A percentile compares a stretch with the other conserved stretches of the same genome.
phyloP scores from a whole-genome alignment of 2,113 vertebrate genomes.

The Actinemys pallida region DNA sequence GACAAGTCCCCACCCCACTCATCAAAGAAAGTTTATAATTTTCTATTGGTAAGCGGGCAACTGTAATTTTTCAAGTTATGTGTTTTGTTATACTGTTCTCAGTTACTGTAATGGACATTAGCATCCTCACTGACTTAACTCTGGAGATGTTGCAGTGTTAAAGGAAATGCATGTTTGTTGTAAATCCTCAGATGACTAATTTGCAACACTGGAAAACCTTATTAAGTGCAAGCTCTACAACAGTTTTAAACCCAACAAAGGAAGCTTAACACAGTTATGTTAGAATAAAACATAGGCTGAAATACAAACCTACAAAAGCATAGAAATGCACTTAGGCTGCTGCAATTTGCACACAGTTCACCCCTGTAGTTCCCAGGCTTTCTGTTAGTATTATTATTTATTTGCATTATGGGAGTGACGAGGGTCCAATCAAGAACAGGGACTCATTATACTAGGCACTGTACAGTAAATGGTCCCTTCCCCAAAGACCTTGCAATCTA shows the following conservation, averaged over 20 bases:
- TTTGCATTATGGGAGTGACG: not conserved
- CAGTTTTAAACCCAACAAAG: not conserved
- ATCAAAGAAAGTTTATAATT: accelerated
- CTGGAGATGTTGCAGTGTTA: too few species aligned
- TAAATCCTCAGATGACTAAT: not conserved
- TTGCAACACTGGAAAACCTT: accelerated
- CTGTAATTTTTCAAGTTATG: accelerated
- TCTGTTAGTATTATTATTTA: not conserved
- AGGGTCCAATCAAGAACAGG: accelerated
- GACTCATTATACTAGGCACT: not conserved
- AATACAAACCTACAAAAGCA: not conserved
- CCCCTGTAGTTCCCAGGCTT: not conserved
- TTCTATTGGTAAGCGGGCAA: accelerated
- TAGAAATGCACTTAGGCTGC: not conserved
- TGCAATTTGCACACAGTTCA: not conserved
- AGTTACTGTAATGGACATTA: not conserved
- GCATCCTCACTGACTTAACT: accelerated
- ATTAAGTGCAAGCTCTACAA: not conserved
- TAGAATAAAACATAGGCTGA: not conserved
- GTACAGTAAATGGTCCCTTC: not conserved
- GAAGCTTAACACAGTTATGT: accelerated
- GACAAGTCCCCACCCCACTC: accelerated
- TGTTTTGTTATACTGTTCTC: accelerated
- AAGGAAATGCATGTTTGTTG: not conserved
- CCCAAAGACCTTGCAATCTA: not conserved